Percentiles rank a stretch among this genome's conserved stretches.
Conservation (phyloP, 2,113 vertebrate genomes). For the Lepisosteus osseus region DNA sequence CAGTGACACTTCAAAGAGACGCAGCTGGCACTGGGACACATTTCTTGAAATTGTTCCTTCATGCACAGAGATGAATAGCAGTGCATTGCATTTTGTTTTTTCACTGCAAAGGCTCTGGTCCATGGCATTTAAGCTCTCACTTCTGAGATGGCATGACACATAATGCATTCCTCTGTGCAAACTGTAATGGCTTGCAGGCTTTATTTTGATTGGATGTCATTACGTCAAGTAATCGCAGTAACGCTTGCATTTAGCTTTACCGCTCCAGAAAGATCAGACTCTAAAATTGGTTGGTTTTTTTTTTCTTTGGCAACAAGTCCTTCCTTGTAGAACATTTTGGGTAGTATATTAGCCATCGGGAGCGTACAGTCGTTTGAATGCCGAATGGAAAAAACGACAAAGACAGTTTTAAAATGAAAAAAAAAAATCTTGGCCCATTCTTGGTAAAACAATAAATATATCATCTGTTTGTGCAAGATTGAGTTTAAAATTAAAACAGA, state of each 20-base stretch:
- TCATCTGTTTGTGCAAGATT: too few relatives aligned
- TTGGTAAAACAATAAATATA: too few relatives aligned
- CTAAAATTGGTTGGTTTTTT: conserved; percentile 36
- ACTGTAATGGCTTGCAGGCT: conserved; percentile 58
- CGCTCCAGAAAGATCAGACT: conserved; percentile 47
- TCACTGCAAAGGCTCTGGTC: conserved; percentile 12
- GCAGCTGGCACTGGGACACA: conserved; percentile 20
- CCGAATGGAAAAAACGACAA: conserved; percentile 36
- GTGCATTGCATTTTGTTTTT: conserved; percentile 31
- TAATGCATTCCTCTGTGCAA: conserved; percentile 47
- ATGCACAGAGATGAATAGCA: conserved; percentile 31
- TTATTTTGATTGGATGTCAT: conserved; percentile 64
- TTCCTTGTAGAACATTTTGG: conserved; percentile 36
- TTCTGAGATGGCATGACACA: conserved; percentile 33
- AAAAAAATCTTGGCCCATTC: neutral
- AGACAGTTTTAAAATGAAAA: conserved; percentile 34
- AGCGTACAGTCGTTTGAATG: neutral
- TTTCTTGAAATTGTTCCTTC: conserved; percentile 36
- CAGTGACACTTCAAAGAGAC: conserved; percentile 33
- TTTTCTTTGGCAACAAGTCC: conserved; percentile 39
- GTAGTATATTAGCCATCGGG: conserved; percentile 4
- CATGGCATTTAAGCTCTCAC: conserved; percentile 36
- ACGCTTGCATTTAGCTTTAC: conserved; percentile 51
- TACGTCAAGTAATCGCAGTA: conserved; percentile 60
- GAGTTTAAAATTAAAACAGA: too few relatives aligned